Evolutionary conservation across 1,140 invertebrate species (phyloP).

Genomic region (Trichonephila clavata): DNA sequence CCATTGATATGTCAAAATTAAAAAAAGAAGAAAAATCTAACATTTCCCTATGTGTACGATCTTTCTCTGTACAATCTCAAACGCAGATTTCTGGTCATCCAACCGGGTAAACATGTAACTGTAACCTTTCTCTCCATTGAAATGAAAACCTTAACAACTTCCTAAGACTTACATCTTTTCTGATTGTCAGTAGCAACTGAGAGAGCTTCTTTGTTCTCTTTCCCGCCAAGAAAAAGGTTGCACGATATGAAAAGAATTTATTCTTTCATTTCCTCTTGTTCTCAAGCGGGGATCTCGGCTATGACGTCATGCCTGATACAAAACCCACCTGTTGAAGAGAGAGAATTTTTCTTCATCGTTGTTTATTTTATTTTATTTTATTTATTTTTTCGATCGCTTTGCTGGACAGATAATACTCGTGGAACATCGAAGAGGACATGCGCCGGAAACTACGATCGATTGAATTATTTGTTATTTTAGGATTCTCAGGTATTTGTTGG

Average conservation of each 20-base stretch:
- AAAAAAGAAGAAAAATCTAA: neutral
- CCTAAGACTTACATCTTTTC: constrained; percentile 24
- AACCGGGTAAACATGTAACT: neutral
- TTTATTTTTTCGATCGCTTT: neutral
- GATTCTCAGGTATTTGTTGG: neutral
- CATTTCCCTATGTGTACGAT: neutral
- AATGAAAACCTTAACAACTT: constrained; percentile 12
- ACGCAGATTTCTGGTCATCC: neutral
- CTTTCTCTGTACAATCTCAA: neutral
- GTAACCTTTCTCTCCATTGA: neutral
- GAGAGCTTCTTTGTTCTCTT: constrained; percentile 29
- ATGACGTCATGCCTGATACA: constrained; percentile 26
- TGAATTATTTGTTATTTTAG: neutral
- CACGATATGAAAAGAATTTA: constrained; percentile 10
- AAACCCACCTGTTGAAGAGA: constrained; percentile 36
- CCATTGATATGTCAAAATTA: neutral
- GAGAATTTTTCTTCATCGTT: neutral
- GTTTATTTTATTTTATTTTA: neutral
- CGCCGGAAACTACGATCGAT: neutral
- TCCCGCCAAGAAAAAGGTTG: constrained; percentile 1
- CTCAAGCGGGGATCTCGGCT: neutral
- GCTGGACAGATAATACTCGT: constrained; percentile 9
- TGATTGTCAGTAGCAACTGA: constrained; percentile 22
- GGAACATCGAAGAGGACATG: constrained; percentile 8
- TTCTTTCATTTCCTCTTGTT: constrained; percentile 33